Conservation (phyloP, 1,140 invertebrate genomes). For the Sitobion miscanthi region DNA sequence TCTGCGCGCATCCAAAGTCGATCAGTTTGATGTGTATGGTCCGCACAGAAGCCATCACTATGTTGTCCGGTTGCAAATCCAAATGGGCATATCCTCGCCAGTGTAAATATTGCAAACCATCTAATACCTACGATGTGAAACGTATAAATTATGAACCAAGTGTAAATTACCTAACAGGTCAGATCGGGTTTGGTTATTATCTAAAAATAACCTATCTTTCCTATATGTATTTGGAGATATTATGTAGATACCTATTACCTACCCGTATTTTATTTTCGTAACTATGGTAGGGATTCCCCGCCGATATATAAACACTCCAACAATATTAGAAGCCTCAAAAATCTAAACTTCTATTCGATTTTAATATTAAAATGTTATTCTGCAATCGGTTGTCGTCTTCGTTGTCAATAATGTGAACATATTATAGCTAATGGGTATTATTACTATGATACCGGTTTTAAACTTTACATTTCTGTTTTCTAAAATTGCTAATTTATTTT, state of each 20-base stretch:
- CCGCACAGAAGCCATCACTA: constrained; percentile 90
- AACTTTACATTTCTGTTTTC: no score
- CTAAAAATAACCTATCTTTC: neutral
- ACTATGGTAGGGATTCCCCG: no score
- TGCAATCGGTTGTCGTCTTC: no score
- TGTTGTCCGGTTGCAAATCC: constrained; percentile 94
- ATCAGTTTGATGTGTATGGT: constrained; percentile 89
- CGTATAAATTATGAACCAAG: neutral
- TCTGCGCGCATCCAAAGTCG: constrained; percentile 86
- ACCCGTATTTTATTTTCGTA: no score
- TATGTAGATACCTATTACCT: neutral
- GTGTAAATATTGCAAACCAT: constrained; percentile 90
- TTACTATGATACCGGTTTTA: no score
- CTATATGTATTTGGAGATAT: neutral
- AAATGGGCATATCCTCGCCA: constrained; percentile 91
- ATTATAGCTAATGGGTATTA: no score
- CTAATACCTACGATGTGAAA: constrained; percentile 70
- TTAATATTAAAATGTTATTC: no score
- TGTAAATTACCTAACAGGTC: neutral
- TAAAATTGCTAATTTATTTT: no score
- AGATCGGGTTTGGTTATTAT: neutral
- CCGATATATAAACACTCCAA: no score
- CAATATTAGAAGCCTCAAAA: no score
- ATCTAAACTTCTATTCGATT: no score
- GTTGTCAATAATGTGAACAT: no score